These are phyloP conservation scores for Dugesia japonica DNA, from an alignment of 2,888 invertebrate species.

Conservation along the genomic window DNA sequence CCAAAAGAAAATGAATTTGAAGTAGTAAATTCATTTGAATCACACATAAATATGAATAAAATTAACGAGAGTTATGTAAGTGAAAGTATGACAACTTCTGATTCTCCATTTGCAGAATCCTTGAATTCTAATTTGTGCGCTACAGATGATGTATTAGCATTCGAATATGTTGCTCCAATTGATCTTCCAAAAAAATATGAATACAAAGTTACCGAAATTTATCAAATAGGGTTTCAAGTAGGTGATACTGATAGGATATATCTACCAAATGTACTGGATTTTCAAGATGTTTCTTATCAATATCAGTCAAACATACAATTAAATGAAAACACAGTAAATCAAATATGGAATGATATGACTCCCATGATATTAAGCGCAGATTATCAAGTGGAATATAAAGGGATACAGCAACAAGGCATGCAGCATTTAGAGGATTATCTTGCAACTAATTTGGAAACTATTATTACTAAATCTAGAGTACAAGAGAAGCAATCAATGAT, in stretches of 20 bases:
- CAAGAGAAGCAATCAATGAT: not conserved
- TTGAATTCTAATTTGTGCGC: not conserved
- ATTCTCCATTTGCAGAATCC: not conserved
- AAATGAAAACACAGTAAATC: not conserved
- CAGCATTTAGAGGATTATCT: not conserved
- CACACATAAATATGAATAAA: not conserved
- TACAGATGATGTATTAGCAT: not conserved
- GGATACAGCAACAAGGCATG: not conserved
- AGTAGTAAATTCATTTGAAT: not conserved
- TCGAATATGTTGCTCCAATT: not conserved
- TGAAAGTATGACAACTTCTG: not conserved
- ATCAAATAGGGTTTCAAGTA: constrained; percentile 4
- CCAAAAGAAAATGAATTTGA: not conserved
- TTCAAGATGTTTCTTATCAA: not conserved
- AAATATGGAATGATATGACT: not conserved
- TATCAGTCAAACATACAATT: not conserved
- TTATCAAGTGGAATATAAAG: not conserved
- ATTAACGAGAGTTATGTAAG: not conserved
- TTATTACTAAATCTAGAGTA: not conserved
- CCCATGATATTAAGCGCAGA: not conserved
- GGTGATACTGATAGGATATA: not conserved
- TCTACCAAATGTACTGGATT: not conserved
- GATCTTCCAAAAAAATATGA: not conserved
- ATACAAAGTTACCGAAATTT: not conserved
- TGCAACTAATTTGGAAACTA: not conserved